Evolutionary conservation across 2,113 vertebrate genomes (phyloP).

Genomic region (Sterrhoptilus dennistouni): DNA sequence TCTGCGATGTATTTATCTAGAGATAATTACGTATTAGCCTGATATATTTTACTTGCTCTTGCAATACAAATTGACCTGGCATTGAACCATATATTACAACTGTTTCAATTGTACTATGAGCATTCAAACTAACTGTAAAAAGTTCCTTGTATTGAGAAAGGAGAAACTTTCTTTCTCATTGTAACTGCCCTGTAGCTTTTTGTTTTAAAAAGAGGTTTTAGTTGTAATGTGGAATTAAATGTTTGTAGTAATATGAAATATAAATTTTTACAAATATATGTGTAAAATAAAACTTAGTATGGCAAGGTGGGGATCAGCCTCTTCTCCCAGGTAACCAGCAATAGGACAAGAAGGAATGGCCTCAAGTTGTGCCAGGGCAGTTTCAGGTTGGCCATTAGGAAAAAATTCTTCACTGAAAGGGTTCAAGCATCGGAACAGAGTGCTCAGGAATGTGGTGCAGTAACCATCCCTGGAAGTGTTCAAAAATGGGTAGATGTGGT

Average conservation of each 20-base stretch:
- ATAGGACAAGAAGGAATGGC: background rate
- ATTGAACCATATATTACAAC: background rate
- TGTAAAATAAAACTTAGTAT: background rate
- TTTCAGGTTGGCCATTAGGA: background rate
- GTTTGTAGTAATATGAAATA: background rate
- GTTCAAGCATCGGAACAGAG: background rate
- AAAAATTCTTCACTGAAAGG: background rate
- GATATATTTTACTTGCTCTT: constrained; percentile 11
- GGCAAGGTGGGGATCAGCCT: background rate
- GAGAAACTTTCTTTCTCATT: background rate
- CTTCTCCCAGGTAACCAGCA: background rate
- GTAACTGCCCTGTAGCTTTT: background rate
- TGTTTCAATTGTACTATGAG: background rate
- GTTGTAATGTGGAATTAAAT: background rate
- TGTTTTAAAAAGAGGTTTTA: background rate
- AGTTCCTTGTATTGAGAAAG: fast-evolving
- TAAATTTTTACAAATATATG: background rate
- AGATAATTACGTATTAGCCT: constrained; percentile 16
- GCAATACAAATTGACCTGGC: constrained; percentile 9
- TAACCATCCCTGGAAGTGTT: background rate
- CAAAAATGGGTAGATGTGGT: background rate
- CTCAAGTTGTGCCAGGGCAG: background rate
- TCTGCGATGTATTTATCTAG: constrained; percentile 23
- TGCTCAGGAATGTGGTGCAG: background rate
- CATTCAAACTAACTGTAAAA: background rate